Percentiles rank a stretch among this genome's conserved stretches.
These are phyloP conservation scores for Erythrocercus mccallii DNA, from an alignment of 2,113 vertebrate genomes.

Conservation along the genomic window DNA sequence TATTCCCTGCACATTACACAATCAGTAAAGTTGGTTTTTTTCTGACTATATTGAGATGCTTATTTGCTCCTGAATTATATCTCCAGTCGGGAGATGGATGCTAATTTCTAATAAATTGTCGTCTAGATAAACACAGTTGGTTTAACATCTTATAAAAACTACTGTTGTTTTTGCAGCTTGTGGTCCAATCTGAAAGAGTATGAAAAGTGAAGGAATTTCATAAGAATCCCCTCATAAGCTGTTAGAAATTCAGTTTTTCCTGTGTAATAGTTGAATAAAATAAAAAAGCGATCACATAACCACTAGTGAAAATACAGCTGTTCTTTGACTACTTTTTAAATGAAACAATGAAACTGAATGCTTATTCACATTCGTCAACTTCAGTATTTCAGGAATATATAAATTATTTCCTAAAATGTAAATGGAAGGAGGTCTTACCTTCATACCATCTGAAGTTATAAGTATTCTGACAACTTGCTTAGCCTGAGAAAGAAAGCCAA, in stretches of 20 bases:
- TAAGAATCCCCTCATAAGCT: background rate
- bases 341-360: background rate
- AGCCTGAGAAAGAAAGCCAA: background rate
- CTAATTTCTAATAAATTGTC: background rate
- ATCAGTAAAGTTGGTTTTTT: background rate
- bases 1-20: background rate
- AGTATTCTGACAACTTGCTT: background rate
- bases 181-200: background rate
- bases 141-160: background rate
- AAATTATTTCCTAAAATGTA: background rate
- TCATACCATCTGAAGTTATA: background rate
- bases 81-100: background rate
- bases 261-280: background rate
- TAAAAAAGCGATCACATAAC: background rate
- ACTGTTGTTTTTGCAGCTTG: background rate
- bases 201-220: background rate
- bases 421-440: background rate
- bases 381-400: background rate
- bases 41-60: background rate
- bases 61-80: background rate
- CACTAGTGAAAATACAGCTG: background rate
- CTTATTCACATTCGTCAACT: fast-evolving
- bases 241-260: background rate
- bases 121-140: background rate
- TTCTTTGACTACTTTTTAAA: background rate